Conservation (phyloP, 2,888 invertebrate genomes). For the Aporophyla lueneburgensis region DNA sequence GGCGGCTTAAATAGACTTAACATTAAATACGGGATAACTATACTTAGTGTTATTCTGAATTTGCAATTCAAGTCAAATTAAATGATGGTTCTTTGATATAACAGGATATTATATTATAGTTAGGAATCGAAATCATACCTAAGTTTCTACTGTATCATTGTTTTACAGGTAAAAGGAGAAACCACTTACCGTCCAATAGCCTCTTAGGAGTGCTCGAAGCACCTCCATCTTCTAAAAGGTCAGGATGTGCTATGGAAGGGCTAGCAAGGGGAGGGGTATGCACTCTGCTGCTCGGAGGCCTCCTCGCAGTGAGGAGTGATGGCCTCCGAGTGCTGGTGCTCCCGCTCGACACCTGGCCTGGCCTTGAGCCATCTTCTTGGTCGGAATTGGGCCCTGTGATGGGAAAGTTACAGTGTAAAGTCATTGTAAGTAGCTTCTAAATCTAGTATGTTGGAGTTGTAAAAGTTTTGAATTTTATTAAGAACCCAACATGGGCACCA, state of each 20-base stretch:
- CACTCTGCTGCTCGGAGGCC: slow-evolving; percentile 91
- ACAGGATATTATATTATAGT: no score
- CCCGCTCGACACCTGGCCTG: slow-evolving; percentile 93
- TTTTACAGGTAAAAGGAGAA: not conserved
- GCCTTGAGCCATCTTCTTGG: slow-evolving; percentile 94
- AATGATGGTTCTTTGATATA: no score
- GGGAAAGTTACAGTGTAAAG: not conserved
- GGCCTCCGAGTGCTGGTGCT: slow-evolving; percentile 89
- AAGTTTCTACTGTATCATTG: no score
- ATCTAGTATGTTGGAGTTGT: not conserved
- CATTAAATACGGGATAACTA: no score
- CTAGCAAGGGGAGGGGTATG: slow-evolving; percentile 94
- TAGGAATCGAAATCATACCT: no score
- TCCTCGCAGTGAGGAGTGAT: slow-evolving; percentile 86
- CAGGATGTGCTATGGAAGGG: slow-evolving; percentile 92
- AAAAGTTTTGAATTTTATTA: not conserved
- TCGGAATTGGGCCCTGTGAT: slow-evolving; percentile 93
- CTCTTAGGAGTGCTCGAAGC: slow-evolving; percentile 95
- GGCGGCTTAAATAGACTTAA: no score
- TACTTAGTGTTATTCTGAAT: no score
- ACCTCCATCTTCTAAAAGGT: slow-evolving; percentile 94
- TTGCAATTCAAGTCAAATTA: not conserved
- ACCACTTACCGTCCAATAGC: slow-evolving; percentile 90
- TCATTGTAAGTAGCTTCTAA: not conserved
- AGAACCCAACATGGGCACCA: no score